Conservation (phyloP, 1,140 invertebrate genomes). For the Drosophila ambigua region DNA sequence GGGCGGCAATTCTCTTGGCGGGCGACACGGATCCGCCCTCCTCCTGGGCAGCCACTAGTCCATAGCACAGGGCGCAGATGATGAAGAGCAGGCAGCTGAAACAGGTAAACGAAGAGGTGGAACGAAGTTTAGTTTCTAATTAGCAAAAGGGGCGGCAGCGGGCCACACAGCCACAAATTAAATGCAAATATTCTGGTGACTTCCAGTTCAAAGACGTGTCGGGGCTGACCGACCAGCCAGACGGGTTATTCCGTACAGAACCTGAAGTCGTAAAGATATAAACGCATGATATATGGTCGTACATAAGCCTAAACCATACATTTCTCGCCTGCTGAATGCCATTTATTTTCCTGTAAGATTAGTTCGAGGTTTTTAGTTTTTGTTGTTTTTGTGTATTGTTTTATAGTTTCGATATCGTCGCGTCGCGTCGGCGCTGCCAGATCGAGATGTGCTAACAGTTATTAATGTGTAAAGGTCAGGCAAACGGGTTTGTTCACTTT, state of each 20-base stretch:
- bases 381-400: constrained; percentile 13
- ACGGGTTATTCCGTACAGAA: constrained; percentile 66
- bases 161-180: neutral
- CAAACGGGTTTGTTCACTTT: constrained; percentile 77
- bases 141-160: too few species aligned
- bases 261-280: constrained; percentile 57
- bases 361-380: constrained; percentile 7
- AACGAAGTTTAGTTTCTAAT: too few species aligned
- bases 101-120: neutral
- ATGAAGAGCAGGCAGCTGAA: constrained; percentile 79
- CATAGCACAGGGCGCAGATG: constrained; percentile 68
- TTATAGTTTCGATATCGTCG: constrained; percentile 12
- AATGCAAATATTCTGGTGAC: constrained; percentile 24
- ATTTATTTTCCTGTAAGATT: constrained; percentile 36
- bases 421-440: neutral
- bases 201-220: constrained; percentile 28
- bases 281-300: constrained; percentile 1
- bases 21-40: constrained; percentile 55
- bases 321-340: constrained; percentile 10
- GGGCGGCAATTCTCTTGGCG: constrained; percentile 69
- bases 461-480: constrained; percentile 78
- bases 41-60: constrained; percentile 62
- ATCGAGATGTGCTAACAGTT: constrained; percentile 71
- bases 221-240: constrained; percentile 46
- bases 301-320: neutral